phyloP scores from a whole-genome alignment of 2,113 vertebrate genomes.

The Hoplias malabaricus region DNA sequence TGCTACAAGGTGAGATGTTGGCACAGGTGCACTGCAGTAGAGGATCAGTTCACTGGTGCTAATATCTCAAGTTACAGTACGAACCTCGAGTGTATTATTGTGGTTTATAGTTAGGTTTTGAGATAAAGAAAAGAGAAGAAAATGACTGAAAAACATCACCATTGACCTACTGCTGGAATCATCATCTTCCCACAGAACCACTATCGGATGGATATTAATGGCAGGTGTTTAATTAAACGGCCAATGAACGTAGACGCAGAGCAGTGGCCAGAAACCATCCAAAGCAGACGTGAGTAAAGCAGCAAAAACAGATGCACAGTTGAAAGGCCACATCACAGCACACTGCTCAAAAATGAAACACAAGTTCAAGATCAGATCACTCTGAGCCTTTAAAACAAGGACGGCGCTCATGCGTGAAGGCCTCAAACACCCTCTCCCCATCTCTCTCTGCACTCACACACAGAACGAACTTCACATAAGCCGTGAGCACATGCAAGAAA shows the following conservation, averaged over 20 bases:
- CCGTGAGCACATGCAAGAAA: constrained; percentile 39
- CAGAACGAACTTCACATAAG: constrained; percentile 42
- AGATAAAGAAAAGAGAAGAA: no score
- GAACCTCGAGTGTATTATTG: no score
- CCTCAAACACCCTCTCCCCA: constrained; percentile 11
- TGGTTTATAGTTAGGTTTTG: no score
- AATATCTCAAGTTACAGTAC: no score
- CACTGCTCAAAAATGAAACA: neutral
- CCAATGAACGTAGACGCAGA: neutral
- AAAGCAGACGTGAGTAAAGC: neutral
- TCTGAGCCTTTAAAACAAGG: constrained; percentile 35
- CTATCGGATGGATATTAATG: no score
- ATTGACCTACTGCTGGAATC: no score
- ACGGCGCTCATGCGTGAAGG: constrained; percentile 43
- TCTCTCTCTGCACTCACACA: constrained; percentile 30
- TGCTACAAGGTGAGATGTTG: no score
- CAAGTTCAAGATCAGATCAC: constrained; percentile 29
- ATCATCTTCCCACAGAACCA: no score
- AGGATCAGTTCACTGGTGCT: no score
- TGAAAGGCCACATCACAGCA: neutral
- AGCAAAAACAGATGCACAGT: neutral
- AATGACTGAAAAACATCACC: no score
- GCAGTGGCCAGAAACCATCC: neutral
- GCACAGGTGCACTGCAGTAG: no score
- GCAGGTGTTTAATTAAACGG: no score